A percentile compares a stretch with the other conserved stretches of the same genome.
phyloP scores from a whole-genome alignment of 2,113 vertebrate species.

The Prietella phreatophila region DNA sequence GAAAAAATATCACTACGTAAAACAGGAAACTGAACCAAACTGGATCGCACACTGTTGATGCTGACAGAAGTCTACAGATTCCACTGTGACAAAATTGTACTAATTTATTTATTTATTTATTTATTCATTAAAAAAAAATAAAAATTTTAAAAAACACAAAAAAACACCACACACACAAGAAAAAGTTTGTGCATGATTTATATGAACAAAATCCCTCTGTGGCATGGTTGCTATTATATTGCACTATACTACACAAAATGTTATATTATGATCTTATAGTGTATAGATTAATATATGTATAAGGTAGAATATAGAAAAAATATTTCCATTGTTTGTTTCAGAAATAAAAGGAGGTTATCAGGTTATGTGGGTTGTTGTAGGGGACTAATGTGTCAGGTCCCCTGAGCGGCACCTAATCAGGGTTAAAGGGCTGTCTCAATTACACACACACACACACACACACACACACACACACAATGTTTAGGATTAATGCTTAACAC shows the following conservation, averaged over 20 bases:
- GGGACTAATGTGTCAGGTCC: conserved; percentile 57
- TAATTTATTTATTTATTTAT: neutral
- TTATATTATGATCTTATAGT: neutral
- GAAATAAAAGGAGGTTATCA: conserved; percentile 31
- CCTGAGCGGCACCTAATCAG: conserved; percentile 60
- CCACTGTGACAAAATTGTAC: neutral
- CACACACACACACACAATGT: conserved; percentile 10
- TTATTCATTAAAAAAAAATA: no score
- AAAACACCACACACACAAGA: no score
- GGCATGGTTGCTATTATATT: neutral
- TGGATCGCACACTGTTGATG: neutral
- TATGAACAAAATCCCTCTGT: neutral
- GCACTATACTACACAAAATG: neutral
- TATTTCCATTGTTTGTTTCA: neutral
- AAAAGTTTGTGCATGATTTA: neutral
- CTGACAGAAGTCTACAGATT: neutral
- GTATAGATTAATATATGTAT: neutral
- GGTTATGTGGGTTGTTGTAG: conserved; percentile 49
- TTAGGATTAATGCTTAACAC: conserved; percentile 51
- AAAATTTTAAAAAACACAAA: no score
- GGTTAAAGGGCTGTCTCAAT: conserved; percentile 61
- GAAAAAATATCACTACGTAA: neutral
- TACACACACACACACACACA: conserved; percentile 43
- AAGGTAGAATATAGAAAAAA: neutral
- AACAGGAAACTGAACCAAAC: conserved; percentile 7